These are phyloP conservation scores for Cettia cetti DNA, from an alignment of 2,113 vertebrate species.

Conservation along the genomic window DNA sequence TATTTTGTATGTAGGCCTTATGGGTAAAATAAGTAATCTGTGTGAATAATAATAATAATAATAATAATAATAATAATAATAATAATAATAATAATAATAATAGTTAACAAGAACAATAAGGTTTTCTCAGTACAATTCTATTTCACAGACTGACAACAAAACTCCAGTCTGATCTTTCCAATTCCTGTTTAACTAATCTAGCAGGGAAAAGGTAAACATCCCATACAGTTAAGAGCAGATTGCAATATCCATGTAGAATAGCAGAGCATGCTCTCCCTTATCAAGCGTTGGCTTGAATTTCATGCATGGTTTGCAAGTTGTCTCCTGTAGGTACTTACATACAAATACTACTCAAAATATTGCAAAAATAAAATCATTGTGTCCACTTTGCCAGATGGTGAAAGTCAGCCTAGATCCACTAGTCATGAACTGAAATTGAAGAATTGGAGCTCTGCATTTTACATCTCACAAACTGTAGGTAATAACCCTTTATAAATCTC, in stretches of 20 bases:
- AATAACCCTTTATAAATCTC: neutral
- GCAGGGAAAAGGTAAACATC: neutral
- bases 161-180: neutral
- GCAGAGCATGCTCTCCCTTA: neutral
- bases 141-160: neutral
- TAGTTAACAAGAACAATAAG: neutral
- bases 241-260: neutral
- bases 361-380: neutral
- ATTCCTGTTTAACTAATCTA: neutral
- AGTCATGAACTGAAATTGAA: neutral
- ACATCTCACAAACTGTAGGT: neutral
- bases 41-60: neutral
- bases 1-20: neutral
- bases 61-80: rapidly evolving
- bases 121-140: neutral
- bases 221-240: neutral
- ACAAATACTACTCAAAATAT: neutral
- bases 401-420: neutral
- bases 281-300: neutral
- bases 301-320: neutral
- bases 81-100: neutral
- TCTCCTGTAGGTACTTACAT: neutral
- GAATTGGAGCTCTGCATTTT: neutral
- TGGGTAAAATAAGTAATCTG: neutral
- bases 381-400: neutral